A percentile compares a stretch with the other conserved stretches of the same genome.
Evolutionary conservation across 64 coral and sea anemone genomes (phyloP).

Genomic region (Catalaphyllia jardinei): DNA sequence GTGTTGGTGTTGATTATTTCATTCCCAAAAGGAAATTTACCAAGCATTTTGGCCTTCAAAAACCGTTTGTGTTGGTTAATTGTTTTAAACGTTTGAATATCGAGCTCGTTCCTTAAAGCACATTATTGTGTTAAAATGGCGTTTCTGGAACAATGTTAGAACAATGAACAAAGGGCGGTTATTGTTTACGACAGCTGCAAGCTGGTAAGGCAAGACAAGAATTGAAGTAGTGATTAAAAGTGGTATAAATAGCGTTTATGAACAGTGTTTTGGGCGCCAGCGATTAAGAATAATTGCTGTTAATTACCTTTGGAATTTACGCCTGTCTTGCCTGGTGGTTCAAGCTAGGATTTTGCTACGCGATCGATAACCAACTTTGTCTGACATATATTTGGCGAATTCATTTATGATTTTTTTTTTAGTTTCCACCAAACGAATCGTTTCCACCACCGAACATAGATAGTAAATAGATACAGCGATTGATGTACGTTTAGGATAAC

Average conservation of each 20-base stretch:
- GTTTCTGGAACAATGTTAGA: not conserved
- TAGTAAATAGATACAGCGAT: too few relatives aligned
- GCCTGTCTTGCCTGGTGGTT: not conserved
- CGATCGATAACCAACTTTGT: not conserved
- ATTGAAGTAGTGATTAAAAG: not conserved
- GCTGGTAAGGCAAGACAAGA: not conserved
- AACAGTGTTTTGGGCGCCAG: constrained; percentile 1
- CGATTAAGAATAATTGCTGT: constrained; percentile 4
- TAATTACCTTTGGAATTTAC: not conserved
- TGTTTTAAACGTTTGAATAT: not conserved
- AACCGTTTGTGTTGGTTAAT: not conserved
- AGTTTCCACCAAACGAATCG: too few relatives aligned
- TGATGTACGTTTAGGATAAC: too few relatives aligned
- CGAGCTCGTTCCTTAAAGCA: not conserved
- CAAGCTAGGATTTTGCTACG: not conserved
- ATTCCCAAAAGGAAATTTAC: not conserved
- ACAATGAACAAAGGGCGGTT: not conserved
- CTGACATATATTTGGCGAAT: too few relatives aligned
- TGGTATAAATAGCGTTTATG: not conserved
- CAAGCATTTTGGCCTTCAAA: not conserved
- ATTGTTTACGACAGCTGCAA: constrained; percentile 34
- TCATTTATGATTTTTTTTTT: too few relatives aligned
- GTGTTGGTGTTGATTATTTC: not conserved
- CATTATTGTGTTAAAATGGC: not conserved
- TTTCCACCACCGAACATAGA: too few relatives aligned